Percentiles rank a stretch among this genome's conserved stretches.
Conservation (phyloP, 2,113 vertebrate genomes). For the Spheniscus mendiculus region DNA sequence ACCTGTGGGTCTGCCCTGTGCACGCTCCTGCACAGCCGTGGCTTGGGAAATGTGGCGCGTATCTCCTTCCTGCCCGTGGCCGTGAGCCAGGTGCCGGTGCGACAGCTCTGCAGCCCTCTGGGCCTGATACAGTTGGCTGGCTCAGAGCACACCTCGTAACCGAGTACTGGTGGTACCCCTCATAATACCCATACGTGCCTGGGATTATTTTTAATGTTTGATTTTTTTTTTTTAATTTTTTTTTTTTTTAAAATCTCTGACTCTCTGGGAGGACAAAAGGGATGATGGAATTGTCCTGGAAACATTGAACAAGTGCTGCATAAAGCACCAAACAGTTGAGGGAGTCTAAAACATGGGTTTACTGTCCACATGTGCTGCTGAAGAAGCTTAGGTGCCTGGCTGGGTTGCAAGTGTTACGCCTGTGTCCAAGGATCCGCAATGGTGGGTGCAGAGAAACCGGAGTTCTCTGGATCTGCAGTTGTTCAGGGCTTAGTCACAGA, state of each 20-base stretch:
- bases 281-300: neutral
- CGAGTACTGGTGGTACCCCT: accelerated
- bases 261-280: neutral
- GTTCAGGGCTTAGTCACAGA: neutral
- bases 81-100: accelerated
- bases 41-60: accelerated
- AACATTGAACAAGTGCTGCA: neutral
- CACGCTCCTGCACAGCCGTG: accelerated
- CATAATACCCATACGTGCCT: accelerated
- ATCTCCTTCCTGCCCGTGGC: neutral
- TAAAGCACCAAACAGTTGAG: neutral
- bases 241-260: neutral
- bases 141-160: neutral
- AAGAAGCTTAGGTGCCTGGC: neutral
- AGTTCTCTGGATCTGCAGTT: neutral
- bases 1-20: neutral
- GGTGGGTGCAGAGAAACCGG: neutral
- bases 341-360: neutral
- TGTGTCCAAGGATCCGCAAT: neutral
- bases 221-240: neutral
- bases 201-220: neutral
- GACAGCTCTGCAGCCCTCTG: accelerated
- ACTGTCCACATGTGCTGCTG: accelerated
- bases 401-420: neutral
- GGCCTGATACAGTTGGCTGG: neutral